Base-by-base conservation (phyloP, 2,113 vertebrate genomes). In the Indri indri region DNA sequence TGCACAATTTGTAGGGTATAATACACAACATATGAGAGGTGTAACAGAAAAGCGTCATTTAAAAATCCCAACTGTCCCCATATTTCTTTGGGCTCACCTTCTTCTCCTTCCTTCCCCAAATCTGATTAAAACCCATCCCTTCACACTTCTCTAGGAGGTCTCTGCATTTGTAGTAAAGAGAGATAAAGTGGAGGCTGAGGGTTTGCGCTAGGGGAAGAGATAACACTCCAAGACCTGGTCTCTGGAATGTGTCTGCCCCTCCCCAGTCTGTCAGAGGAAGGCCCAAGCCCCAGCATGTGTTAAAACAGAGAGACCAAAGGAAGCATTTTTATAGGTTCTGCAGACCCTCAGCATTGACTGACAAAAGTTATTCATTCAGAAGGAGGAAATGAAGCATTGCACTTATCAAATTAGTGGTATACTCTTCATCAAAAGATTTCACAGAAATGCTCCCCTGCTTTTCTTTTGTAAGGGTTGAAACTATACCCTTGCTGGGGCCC, bases 231-330 rank as follows among this genome's bases (percentile, higher is more conserved):
- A 92, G 90, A 66, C 74, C 70, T 37, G 70, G 61, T 61, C 81
- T 96, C 94, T 96, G 96, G 97, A 97, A 96, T 96, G 96, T 74
- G 68, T 97, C 97, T 91, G 42, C 84, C 92, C 91, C 95, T 97
- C 90, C 95, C 74, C 54, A 27, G 92, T 95, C 90, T 96, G 77
- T 92, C 96, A 97, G 91, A 94, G 91, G 81, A 88, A 92, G 88
- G 20, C 40, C 57, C 30, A 22, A 82, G 74, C 42, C 80, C 88
- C 94, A 81, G 86, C 42, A 66, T 47, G 83, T 90, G 93, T 71
- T 54, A 76, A 76, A 88, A 89, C 32, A 42, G 1, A 6, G 63
- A 95, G 37, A 77, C 76, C 32, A 66, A 90, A 73, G 71, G 37
- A 95, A 86, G 82, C 37, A 71, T 63, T 70, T 83, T 86, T 57